Evolutionary conservation across 2,888 invertebrate genomes (phyloP), one percentile per base, ranked within the genome.

Genomic region (Epinotia bilunana): DNA sequence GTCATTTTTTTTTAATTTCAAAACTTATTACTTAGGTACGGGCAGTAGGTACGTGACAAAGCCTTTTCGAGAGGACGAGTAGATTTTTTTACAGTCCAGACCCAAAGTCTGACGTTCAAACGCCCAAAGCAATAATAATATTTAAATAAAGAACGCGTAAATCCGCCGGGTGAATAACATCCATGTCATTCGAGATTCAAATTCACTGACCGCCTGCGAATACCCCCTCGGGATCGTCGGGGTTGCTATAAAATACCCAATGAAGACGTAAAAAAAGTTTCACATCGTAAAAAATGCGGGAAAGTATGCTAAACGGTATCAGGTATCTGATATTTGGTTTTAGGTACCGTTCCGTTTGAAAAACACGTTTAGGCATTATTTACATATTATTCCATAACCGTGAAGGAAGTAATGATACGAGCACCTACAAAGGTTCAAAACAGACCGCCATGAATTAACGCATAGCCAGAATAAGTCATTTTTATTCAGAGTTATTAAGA

Each of bases 81-180:
- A 39, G 7, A 39, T 39, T 39, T 39, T 28, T 68, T 68, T 74
- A 64, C 64, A 63, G 71, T 77, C 60, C 68, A 64, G 18, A 65
- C 74, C 67, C 57, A 76, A 77, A 76, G 67, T 73, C 75, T 74
- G 68, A 76, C 69, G 64, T 74, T 77, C 77, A 77, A 80, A 79
- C 78, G 71, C 74, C 79, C 78, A 77, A 79, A 81, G 82, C 83
- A 82, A 83, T 83, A 80, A 82, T 83, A 82, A 77, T 76, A 83
- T 83, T 83, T 82, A 79, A 83, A 84, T 84, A 83, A 83, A 82
- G 79, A 81, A 77, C 79, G 57, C 79, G 78, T 81, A 78, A 76
- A 74, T 73, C 67, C 65, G 43, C 63, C 68, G 72, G 58, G 78
- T 72, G 61, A 76, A 77, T 76, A 78, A 71, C 71, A 68, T 68